Percentiles rank a stretch among this genome's conserved stretches.
Conservation (phyloP, 2,797 vertebrate genomes). For the Buceros bicornis region DNA sequence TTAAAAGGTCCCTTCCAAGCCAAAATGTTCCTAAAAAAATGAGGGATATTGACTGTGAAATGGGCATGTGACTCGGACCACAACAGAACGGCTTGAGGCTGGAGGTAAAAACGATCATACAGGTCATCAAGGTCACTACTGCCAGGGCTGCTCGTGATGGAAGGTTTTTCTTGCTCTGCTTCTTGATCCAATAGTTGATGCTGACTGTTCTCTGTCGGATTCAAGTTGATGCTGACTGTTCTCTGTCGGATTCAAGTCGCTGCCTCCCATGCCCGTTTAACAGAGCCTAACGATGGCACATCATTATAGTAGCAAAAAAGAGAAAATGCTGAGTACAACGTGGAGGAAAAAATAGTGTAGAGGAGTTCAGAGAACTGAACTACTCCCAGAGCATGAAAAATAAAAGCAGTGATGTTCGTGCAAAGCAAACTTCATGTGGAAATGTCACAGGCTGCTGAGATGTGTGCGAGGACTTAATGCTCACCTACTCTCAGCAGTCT, state of each 20-base stretch:
- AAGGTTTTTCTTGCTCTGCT: neutral
- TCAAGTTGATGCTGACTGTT: neutral
- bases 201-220: neutral
- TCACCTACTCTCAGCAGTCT: neutral
- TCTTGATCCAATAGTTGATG: neutral
- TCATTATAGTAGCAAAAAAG: neutral
- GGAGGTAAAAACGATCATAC: neutral
- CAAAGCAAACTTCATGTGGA: neutral
- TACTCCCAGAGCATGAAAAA: neutral
- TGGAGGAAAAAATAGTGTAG: neutral
- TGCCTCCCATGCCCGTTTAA: neutral
- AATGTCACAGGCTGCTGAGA: neutral
- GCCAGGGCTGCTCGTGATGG: neutral
- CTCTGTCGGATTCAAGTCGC: neutral
- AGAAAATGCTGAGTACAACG: neutral
- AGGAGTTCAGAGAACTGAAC: neutral
- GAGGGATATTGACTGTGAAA: neutral
- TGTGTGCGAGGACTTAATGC: neutral
- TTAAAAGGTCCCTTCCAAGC: neutral
- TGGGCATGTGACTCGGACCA: fast-evolving
- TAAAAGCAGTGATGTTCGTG: neutral
- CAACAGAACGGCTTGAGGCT: neutral
- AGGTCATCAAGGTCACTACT: neutral
- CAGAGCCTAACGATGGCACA: neutral
- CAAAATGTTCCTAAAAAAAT: neutral